Base-by-base conservation (phyloP, 1,140 invertebrate species). In the Drosophila busckii region DNA sequence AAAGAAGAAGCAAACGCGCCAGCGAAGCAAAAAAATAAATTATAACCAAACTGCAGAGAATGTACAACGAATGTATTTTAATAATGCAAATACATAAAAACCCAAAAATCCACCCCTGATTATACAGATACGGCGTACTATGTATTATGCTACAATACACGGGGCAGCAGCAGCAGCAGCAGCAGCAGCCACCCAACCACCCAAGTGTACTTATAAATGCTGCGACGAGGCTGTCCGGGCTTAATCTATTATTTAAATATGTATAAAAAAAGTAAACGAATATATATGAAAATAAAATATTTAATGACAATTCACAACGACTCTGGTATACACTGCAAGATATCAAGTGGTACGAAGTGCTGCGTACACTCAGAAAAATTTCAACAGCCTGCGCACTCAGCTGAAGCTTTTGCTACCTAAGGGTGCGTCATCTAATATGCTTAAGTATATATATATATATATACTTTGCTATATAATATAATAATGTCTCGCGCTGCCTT, bases 231-330 rank as follows among this genome's bases (percentile, higher is more conserved):
- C 61, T 59, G 63, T 44, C 50, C 46, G 40, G 53, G 45, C 73
- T 82, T 80, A 80, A 80, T 80, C 70, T 80, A 80, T 80, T 80
- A 80, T 80, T 80, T 80, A 80, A 80, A 80, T 80, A 80, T 80
- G 70, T 82, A 82, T 52, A 73, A 70, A 53, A 54, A 50, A 71
- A 59, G 29, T 19, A 40, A 31, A 29, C 38, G 46, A 60, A 65
- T 19, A 61, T 54, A 55, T 56, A 76, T 70, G 58, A 78, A 76
- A 76, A 80, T 80, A 67, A 80, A 80, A 78, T 25, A 34, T 60
- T 37, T 20, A 28, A 37, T 6, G 9, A 7, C 12, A 23, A 38
- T 15, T 23, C 23, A 32, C 44, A 64, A 41, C 45, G 64, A 59
- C 52, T 22, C 7, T 6, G 7, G 16, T 44, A 75, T 75, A 64